Evolutionary conservation across 2,888 invertebrate species (phyloP), one percentile per base, ranked within the genome.

Genomic region (Meteorus colon): DNA sequence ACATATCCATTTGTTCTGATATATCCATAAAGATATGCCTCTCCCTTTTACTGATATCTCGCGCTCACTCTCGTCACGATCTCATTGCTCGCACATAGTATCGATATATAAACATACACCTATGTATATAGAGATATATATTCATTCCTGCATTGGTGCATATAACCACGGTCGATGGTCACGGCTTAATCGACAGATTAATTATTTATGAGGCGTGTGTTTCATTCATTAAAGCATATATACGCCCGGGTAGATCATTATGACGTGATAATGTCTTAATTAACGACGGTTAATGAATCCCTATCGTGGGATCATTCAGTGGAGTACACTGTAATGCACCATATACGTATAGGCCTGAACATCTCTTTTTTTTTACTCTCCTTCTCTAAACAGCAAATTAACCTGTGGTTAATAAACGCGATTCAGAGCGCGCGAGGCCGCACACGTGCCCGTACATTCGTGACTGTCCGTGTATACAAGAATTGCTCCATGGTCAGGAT

Each of bases 211-310:
- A 89, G 88, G 88, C 89, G 85, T 88, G 88, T 88, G 87, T 86
- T 89, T 89, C 89, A 89, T 89, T 89, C 89, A 86, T 89, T 89
- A 89, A 87, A 87, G 83, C 83, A 68, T 55, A 73, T 73, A 65
- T 51, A 82, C 84, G 81, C 75, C 78, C 82, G 84, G 65, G 59
- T 34, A 87, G 89, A 89, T 89, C 87, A 88, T 89, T 89, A 89
- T 89, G 86, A 89, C 86, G 89, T 85, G 89, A 89, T 89, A 89
- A 89, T 89, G 89, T 89, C 89, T 89, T 89, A 89, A 89, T 89
- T 89, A 89, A 89, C 87, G 84, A 82, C 82, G 85, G 85, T 88
- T 89, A 89, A 89, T 86, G 89, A 88, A 89, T 87, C 86, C 84
- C 86, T 88, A 88, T 88, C 87, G 84, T 75, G 82, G 83, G 86